Evolutionary conservation across 2,888 invertebrate genomes (phyloP), one percentile per base, ranked within the genome.

Genomic region (Athripsodes cinereus): DNA sequence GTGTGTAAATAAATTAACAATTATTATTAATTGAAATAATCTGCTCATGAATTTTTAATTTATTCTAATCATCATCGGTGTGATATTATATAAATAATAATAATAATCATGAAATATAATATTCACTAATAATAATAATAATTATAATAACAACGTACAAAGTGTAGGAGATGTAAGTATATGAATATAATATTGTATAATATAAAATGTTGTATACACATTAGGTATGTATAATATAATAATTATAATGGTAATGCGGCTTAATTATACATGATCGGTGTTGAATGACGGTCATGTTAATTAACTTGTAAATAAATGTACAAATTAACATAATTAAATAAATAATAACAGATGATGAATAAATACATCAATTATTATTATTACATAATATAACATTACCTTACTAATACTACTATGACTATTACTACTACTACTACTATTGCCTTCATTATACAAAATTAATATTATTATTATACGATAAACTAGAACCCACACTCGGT

Each of bases 221-320:
- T n/a, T 31, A 31, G 31, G 31, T 31, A 40, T 40, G 40, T 40
- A 40, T 13, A 16, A 40, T 40, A 16, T 26, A 26, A 26, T 26
- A 6, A 26, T 26, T 6, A 26, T 26, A 26, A 26, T 26, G 26
- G 26, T 26, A 26, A 26, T 26, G 26, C 26, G 26, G 26, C 26
- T 40, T 40, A 40, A 40, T 40, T 40, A 40, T 40, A 40, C 40
- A 40, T 16, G 40, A 40, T 40, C 40, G 40, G 40, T 40, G 40
- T 40, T 40, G 40, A 40, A 40, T 40, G 40, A 40, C 40, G 40
- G 40, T 13, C 40, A 16, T 40, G 40, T 40, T 40, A 40, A 40
- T 40, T 40, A 40, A 40, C 40, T 40, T 40, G 40, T 40, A 40
- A 40, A 40, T 40, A 40, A 40, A 40, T 40, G 40, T 40, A 40